Evolutionary conservation across 2,113 vertebrate species (phyloP).

Genomic region (Tyto alba): DNA sequence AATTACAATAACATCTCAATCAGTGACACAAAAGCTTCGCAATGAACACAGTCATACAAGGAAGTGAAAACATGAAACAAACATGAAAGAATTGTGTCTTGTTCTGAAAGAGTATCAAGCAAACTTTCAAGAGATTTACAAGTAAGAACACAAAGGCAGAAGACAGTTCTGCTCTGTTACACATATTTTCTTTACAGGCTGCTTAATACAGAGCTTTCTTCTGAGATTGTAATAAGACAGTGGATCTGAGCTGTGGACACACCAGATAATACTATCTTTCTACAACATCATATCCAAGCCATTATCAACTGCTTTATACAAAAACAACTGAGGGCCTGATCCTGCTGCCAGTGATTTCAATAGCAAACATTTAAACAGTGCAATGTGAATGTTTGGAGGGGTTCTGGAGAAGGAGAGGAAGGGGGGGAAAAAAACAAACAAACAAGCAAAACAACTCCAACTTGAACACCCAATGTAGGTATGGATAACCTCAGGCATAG

Average conservation of each 20-base stretch:
- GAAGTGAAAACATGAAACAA: slow-evolving; percentile 54
- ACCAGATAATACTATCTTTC: slow-evolving; percentile 21
- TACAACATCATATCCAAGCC: slow-evolving; percentile 23
- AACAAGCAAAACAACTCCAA: not conserved
- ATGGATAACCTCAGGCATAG: not conserved
- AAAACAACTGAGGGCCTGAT: not conserved
- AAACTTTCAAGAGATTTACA: slow-evolving; percentile 37
- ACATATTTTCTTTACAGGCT: not conserved
- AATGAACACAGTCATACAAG: slow-evolving; percentile 53
- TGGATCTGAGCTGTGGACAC: slow-evolving; percentile 5
- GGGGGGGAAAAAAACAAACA: not conserved
- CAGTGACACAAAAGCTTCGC: slow-evolving; percentile 56
- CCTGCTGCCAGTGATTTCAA: not conserved
- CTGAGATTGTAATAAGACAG: not conserved
- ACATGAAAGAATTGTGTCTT: slow-evolving; percentile 2
- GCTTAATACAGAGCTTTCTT: not conserved
- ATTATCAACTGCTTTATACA: slow-evolving; percentile 9
- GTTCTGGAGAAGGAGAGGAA: not conserved
- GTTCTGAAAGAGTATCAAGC: slow-evolving; percentile 1
- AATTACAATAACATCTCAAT: slow-evolving; percentile 61
- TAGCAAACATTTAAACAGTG: not conserved
- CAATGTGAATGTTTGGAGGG: not conserved
- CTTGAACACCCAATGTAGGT: not conserved
- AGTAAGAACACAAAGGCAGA: not conserved
- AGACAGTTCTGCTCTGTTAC: not conserved